Evolutionary conservation across 2,797 vertebrate genomes (phyloP).

Genomic region (Rhinatrema bivittatum): DNA sequence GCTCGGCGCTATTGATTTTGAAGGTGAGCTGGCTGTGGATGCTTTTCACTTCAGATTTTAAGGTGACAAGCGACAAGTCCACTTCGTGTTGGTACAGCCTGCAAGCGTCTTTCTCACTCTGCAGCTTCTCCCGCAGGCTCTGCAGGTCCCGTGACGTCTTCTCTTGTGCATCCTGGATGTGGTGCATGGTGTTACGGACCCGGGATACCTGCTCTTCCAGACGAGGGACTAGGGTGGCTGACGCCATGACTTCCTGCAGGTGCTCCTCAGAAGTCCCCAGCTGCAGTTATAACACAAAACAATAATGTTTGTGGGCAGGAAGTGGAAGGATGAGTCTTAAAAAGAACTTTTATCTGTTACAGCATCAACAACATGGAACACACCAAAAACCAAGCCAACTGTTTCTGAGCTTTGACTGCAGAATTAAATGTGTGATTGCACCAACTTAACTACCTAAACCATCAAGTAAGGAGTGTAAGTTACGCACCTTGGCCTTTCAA

Average conservation of each 20-base stretch:
- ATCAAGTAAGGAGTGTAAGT: too few species aligned
- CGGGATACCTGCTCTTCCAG: constrained; percentile 68
- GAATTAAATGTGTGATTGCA: too few species aligned
- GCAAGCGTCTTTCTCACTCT: constrained; percentile 72
- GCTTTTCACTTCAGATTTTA: constrained; percentile 71
- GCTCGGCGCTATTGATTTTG: constrained; percentile 75
- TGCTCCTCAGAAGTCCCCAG: constrained; percentile 73
- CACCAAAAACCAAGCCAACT: too few species aligned
- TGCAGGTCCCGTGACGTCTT: constrained; percentile 59
- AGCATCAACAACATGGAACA: too few species aligned
- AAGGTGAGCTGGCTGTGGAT: constrained; percentile 64
- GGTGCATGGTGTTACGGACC: constrained; percentile 54
- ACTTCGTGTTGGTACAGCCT: constrained; percentile 58
- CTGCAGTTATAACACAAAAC: constrained; percentile 93
- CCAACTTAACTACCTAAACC: too few species aligned
- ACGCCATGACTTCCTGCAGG: constrained; percentile 62
- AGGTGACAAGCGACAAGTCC: constrained; percentile 49
- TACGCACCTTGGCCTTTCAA: too few species aligned
- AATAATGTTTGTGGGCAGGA: too few species aligned
- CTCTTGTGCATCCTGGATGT: constrained; percentile 63
- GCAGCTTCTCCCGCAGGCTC: constrained; percentile 63
- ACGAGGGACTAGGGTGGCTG: constrained; percentile 56
- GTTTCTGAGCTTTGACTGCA: too few species aligned
- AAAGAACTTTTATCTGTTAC: too few species aligned
- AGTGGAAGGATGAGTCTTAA: too few species aligned